A percentile compares a stretch with the other conserved stretches of the same genome.
These are phyloP conservation scores for Polyploca ridens DNA, from an alignment of 2,888 invertebrate genomes.

Conservation along the genomic window DNA sequence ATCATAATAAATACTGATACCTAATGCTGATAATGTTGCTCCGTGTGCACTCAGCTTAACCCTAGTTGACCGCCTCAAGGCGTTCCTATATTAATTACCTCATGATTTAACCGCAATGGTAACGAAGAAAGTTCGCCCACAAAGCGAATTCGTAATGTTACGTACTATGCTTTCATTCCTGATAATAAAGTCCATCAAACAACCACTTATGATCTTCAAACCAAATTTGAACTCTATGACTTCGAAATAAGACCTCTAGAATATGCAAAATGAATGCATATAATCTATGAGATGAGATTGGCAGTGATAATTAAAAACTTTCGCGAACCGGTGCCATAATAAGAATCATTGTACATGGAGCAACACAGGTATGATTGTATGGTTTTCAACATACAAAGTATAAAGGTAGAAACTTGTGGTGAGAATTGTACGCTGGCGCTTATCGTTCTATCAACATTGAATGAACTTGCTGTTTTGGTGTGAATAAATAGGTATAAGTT, in stretches of 20 bases:
- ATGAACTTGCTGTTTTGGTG: conserved; percentile 29
- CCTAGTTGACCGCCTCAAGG: conserved; percentile 29
- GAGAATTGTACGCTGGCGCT: conserved; percentile 29
- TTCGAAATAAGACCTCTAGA: conserved; percentile 18
- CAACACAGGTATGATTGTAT: conserved; percentile 20
- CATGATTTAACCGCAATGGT: conserved; percentile 57
- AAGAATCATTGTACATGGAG: conserved; percentile 36
- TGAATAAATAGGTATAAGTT: neutral
- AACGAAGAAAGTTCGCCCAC: conserved; percentile 69
- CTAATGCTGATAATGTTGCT: neutral
- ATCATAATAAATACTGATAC: neutral
- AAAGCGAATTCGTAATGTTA: conserved; percentile 65
- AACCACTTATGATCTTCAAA: neutral
- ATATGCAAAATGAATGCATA: conserved; percentile 19
- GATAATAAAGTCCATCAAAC: conserved; percentile 30
- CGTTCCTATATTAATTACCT: conserved; percentile 59
- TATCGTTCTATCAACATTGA: conserved; percentile 39
- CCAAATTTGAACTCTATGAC: conserved; percentile 27
- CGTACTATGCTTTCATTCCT: conserved; percentile 56
- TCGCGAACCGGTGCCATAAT: conserved; percentile 55
- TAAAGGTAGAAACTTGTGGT: conserved; percentile 1
- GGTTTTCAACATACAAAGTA: neutral
- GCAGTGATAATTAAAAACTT: conserved; percentile 71
- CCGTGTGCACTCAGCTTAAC: conserved; percentile 19
- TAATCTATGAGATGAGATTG: conserved; percentile 46